A percentile compares a stretch with the other conserved stretches of the same genome.
Conservation (phyloP, 2,888 invertebrate genomes). For the Mongoloraphidia duomilia region DNA sequence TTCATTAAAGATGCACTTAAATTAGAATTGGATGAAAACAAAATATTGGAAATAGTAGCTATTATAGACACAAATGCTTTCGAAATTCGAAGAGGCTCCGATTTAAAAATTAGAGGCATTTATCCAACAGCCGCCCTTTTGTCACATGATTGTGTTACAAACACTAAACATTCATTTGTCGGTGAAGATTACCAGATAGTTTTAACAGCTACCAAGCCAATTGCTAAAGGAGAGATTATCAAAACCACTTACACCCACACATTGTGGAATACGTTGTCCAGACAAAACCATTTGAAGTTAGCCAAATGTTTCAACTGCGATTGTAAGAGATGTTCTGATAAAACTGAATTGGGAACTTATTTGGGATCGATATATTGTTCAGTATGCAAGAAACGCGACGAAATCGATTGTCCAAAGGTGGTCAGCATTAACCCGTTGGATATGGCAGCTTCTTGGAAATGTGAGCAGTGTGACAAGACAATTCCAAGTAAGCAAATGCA, state of each 20-base stretch:
- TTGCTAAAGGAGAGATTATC: constrained; percentile 50
- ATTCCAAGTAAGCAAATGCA: constrained; percentile 42
- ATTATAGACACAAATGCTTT: constrained; percentile 59
- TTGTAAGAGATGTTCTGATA: constrained; percentile 52
- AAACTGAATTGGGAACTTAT: constrained; percentile 48
- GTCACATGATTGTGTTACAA: constrained; percentile 57
- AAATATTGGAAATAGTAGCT: constrained; percentile 46
- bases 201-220: constrained; percentile 47
- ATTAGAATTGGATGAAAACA: constrained; percentile 38
- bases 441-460: constrained; percentile 44
- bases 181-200: constrained; percentile 44
- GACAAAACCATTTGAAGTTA: constrained; percentile 38
- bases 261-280: constrained; percentile 50
- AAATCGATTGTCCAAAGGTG: constrained; percentile 33
- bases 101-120: constrained; percentile 42
- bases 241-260: constrained; percentile 57
- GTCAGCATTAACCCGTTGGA: constrained; percentile 45
- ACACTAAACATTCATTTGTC: constrained; percentile 51
- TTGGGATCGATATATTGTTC: constrained; percentile 48
- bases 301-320: constrained; percentile 55
- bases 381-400: constrained; percentile 38
- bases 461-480: constrained; percentile 44
- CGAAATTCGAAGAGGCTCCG: constrained; percentile 40
- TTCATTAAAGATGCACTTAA: constrained; percentile 43
- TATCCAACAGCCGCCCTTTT: constrained; percentile 53